Evolutionary conservation across 2,797 vertebrate species (phyloP).

Genomic region (Diplodus puntazzo): DNA sequence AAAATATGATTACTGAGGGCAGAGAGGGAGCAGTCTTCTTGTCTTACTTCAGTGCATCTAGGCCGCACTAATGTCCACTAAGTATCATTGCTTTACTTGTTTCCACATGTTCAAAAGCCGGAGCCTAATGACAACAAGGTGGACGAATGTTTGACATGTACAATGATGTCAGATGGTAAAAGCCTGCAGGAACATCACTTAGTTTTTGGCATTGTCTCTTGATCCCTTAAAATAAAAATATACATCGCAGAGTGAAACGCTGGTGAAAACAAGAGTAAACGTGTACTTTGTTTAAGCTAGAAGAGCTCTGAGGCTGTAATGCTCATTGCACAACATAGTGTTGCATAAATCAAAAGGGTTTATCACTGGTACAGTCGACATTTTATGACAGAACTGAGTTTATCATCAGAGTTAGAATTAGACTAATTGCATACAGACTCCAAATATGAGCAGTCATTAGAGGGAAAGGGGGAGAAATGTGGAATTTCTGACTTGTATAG

Average conservation of each 20-base stretch:
- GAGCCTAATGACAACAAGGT: slow-evolving; percentile 49
- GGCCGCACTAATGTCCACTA: slow-evolving; percentile 66
- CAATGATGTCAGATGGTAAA: slow-evolving; percentile 22
- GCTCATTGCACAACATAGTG: neutral
- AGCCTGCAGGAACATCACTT: neutral
- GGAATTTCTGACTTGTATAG: neutral
- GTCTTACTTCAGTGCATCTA: slow-evolving; percentile 68
- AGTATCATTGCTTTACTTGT: slow-evolving; percentile 63
- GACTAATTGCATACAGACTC: neutral
- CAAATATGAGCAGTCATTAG: neutral
- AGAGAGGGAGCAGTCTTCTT: slow-evolving; percentile 70
- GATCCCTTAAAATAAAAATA: neutral
- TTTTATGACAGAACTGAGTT: neutral
- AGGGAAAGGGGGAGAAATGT: neutral
- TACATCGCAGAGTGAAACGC: neutral
- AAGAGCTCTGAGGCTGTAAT: neutral
- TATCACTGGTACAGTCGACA: neutral
- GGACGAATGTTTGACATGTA: slow-evolving; percentile 36
- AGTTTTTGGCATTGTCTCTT: neutral
- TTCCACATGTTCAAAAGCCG: slow-evolving; percentile 66
- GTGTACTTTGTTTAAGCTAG: neutral
- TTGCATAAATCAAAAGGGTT: neutral
- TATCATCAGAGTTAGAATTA: neutral
- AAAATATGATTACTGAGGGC: slow-evolving; percentile 85
- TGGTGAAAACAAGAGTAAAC: neutral